Evolutionary conservation across 2,113 vertebrate species (phyloP).

Genomic region (Columba livia): DNA sequence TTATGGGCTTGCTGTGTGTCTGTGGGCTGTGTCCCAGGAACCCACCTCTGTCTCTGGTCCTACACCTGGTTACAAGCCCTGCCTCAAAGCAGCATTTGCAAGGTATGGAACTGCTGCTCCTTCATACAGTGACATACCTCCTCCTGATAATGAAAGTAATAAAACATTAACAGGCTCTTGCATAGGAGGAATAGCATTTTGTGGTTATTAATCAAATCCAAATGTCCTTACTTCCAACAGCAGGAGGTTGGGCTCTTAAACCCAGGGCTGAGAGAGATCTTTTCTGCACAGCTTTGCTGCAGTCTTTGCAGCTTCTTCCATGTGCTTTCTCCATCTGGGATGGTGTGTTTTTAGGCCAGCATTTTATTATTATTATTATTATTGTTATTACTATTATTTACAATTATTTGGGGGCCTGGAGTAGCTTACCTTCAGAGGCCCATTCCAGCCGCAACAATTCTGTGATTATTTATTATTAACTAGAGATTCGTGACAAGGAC

Average conservation of each 20-base stretch:
- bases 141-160: not conserved
- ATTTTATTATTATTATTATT: not conserved
- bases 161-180: not conserved
- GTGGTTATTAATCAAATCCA: constrained; percentile 2
- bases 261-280: not conserved
- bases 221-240: not conserved
- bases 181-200: not conserved
- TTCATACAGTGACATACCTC: not conserved
- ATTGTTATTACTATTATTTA: not conserved
- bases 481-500: not conserved
- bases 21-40: rapidly evolving
- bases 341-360: not conserved
- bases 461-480: not conserved
- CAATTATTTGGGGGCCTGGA: too few relatives aligned
- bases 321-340: not conserved
- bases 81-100: not conserved
- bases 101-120: not conserved
- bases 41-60: not conserved
- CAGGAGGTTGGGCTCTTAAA: not conserved
- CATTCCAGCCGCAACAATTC: too few relatives aligned
- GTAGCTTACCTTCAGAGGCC: too few relatives aligned
- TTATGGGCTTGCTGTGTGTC: not conserved
- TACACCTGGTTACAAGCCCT: not conserved
- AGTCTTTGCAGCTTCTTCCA: not conserved
- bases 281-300: not conserved